phyloP scores from a whole-genome alignment of 64 coral and sea anemone species.

The Astreopora myriophthalma region DNA sequence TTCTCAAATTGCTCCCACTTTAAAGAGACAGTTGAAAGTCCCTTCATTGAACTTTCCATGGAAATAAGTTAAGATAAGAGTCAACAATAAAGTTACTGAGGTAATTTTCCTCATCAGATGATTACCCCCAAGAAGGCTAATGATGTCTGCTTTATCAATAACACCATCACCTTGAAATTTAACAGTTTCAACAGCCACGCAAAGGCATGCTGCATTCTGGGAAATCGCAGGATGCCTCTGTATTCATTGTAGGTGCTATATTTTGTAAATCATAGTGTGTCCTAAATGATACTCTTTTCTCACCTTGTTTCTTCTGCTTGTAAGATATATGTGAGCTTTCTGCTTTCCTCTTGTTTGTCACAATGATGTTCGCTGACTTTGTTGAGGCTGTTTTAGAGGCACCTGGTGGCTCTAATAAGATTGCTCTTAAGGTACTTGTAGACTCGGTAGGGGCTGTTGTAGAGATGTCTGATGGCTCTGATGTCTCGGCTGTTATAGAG shows the following conservation, averaged over 20 bases:
- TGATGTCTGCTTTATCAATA: slow-evolving; percentile 20
- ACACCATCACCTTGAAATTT: slow-evolving; percentile 54
- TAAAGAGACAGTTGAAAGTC: slow-evolving; percentile 14
- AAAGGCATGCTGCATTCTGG: slow-evolving; percentile 38
- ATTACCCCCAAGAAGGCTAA: slow-evolving; percentile 48
- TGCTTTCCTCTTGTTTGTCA: slow-evolving; percentile 54
- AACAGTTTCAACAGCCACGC: slow-evolving; percentile 34
- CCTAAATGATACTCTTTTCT: slow-evolving; percentile 42
- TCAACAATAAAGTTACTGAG: slow-evolving; percentile 64
- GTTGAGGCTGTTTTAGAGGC: slow-evolving; percentile 27
- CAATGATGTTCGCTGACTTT: slow-evolving; percentile 22
- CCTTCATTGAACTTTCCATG: slow-evolving; percentile 4
- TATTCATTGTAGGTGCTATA: slow-evolving; percentile 34
- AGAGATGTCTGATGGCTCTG: slow-evolving; percentile 31
- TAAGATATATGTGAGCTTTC: slow-evolving; percentile 32
- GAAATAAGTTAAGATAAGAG: slow-evolving; percentile 42
- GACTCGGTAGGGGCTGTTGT: slow-evolving; percentile 26
- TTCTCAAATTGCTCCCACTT: slow-evolving; percentile 50
- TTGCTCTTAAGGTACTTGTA: slow-evolving; percentile 3
- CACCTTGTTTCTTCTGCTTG: slow-evolving; percentile 42
- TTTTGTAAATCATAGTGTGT: slow-evolving; percentile 42
- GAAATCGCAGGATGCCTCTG: slow-evolving; percentile 30
- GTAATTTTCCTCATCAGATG: slow-evolving; percentile 60
- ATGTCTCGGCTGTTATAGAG: slow-evolving; percentile 26
- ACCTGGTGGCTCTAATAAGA: slow-evolving; percentile 26